Base-by-base conservation (phyloP, 1,140 invertebrate species). In the Stenopsyche tienmushanensis region DNA sequence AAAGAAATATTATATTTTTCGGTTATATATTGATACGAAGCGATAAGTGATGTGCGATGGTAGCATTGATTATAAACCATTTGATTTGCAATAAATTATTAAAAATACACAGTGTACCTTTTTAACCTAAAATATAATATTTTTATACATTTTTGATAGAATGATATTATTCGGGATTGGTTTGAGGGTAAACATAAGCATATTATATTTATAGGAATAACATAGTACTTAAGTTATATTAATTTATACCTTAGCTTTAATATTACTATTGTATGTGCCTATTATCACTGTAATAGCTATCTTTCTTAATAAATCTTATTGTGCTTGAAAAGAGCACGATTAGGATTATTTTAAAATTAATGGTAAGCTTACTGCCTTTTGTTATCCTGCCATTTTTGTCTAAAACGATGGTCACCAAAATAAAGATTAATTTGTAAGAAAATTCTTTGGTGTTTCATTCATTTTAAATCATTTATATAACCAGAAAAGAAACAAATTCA, bases 101-200 rank as follows among this genome's bases (percentile, higher is more conserved):
- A 53, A 2, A 53, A 26, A 7, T 53, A 26, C 29, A 53, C 3
- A 53, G 25, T n/a, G 2, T 26, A 26, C 29, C 7, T 26, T n/a
- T 26, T 10, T 26, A 57, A 42, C 34, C 41, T 21, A 42, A 41
- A 23, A 57, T 57, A 57, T 57, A 57, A 57, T 42, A 41, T 57
- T 57, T 25, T 57, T 17, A 42, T 42, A 26, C 41, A 54, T 64
- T 65, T 65, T 45, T 65, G 63, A 65, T 65, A 58, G 52, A 45
- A 65, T 65, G 63, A 64, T 45, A 58, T 42, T 23, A 54, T 54
- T 58, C 34, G 62, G 53, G 20, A 18, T 25, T 18, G 42, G 63
- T 54, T 34, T n/a, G 52, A 20, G 63, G 63, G 63, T 65, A 57
- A 21, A 23, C n/a, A n/a, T n/a, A n/a, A n/a, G n/a, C n/a, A n/a